Evolutionary conservation across 2,888 invertebrate species (phyloP).

Genomic region (Uloborus plumipes): DNA sequence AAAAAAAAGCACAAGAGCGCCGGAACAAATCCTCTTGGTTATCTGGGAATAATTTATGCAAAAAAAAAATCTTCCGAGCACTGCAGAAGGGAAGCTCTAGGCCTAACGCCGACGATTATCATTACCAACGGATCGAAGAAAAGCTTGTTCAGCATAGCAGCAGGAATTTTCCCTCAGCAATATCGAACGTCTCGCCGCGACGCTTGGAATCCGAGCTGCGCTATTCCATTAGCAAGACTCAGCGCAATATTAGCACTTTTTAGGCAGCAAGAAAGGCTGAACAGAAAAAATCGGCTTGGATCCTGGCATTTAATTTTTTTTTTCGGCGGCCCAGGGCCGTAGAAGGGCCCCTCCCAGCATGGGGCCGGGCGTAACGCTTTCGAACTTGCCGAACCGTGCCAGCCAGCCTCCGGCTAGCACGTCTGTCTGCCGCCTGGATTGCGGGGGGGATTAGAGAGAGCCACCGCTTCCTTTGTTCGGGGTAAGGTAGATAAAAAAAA

Average conservation of each 20-base stretch:
- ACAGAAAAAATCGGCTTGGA: constrained; percentile 3
- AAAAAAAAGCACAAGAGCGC: no score
- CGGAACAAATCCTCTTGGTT: no score
- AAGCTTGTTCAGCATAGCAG: constrained; percentile 59
- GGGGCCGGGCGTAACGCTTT: constrained; percentile 19
- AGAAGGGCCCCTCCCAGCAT: constrained; percentile 23
- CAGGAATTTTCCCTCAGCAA: constrained; percentile 34
- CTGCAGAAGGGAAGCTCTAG: constrained; percentile 19
- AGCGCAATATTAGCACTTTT: constrained; percentile 59
- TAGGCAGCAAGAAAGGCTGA: neutral
- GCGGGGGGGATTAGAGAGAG: constrained; percentile 16
- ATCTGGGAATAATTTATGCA: no score
- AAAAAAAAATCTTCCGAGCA: neutral
- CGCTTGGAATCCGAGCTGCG: constrained; percentile 58
- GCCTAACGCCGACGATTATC: constrained; percentile 60
- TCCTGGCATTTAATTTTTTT: no score
- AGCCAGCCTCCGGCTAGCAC: constrained; percentile 57
- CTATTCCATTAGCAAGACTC: constrained; percentile 63
- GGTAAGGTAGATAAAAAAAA: constrained; percentile 21
- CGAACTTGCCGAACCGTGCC: constrained; percentile 38
- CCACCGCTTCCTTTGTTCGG: constrained; percentile 41
- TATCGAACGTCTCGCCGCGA: constrained; percentile 62
- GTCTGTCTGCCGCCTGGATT: constrained; percentile 51
- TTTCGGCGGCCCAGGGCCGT: neutral
- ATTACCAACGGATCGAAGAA: constrained; percentile 62